Evolutionary conservation across 2,113 vertebrate genomes (phyloP).

Genomic region (Nycticorax nycticorax): DNA sequence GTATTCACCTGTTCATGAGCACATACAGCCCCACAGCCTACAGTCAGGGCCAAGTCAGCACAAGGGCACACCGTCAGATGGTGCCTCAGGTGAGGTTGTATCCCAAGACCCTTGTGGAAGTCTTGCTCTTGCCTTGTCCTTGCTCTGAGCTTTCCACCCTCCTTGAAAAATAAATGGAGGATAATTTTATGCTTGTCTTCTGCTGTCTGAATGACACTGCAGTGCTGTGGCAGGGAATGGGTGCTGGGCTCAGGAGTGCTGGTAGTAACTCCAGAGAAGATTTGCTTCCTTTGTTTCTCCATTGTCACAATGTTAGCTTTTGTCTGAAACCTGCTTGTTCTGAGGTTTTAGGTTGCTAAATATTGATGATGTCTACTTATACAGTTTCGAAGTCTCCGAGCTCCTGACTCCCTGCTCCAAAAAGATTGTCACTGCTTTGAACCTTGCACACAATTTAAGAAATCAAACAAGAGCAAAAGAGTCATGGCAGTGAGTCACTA

Average conservation of each 20-base stretch:
- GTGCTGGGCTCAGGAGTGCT: neutral
- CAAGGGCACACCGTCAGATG: neutral
- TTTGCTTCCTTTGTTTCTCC: constrained; percentile 6
- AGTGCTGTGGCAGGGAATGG: neutral
- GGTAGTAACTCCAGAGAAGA: neutral
- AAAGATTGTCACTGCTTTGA: constrained; percentile 35
- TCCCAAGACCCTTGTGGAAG: neutral
- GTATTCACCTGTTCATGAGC: accelerated
- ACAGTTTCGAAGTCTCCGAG: neutral
- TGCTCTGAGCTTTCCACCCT: neutral
- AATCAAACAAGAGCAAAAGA: constrained; percentile 27
- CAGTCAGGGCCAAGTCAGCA: accelerated
- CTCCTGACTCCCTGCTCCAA: neutral
- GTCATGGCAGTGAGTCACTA: constrained; percentile 25
- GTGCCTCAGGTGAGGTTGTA: neutral
- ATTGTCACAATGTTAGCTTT: neutral
- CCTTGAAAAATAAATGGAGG: neutral
- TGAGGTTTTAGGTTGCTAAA: constrained; percentile 20
- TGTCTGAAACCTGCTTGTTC: constrained; percentile 34
- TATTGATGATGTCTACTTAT: constrained; percentile 36
- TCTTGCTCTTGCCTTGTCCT: neutral
- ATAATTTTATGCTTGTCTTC: neutral
- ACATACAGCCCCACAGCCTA: neutral
- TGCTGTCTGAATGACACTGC: neutral
- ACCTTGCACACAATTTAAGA: constrained; percentile 17